Percentiles rank a stretch among this genome's conserved stretches.
Evolutionary conservation across 2,888 invertebrate species (phyloP).

Genomic region (Noctuana brunneofusca): DNA sequence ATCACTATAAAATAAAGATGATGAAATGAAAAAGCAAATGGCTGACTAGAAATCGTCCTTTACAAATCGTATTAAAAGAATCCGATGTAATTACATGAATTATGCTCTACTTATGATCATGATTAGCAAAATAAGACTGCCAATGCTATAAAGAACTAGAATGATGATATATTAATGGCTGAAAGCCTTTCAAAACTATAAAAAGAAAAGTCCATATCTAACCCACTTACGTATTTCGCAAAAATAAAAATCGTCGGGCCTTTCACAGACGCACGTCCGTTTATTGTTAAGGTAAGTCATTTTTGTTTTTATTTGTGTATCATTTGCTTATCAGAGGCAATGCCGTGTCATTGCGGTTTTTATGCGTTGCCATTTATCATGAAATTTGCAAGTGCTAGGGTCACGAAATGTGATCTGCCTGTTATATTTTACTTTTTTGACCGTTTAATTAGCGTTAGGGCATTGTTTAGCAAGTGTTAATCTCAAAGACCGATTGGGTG

Average conservation of each 20-base stretch:
- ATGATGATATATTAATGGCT: slow-evolving; percentile 66
- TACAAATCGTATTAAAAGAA: slow-evolving; percentile 70
- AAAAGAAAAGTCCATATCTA: slow-evolving; percentile 61
- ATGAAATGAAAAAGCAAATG: slow-evolving; percentile 81
- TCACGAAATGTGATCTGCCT: background rate
- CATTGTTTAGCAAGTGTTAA: slow-evolving; percentile 12
- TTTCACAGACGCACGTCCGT: slow-evolving; percentile 68
- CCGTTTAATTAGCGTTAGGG: background rate
- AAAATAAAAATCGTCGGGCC: slow-evolving; percentile 59
- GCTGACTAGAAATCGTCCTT: slow-evolving; percentile 78
- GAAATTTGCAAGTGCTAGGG: slow-evolving; percentile 35
- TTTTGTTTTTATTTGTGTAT: slow-evolving; percentile 49
- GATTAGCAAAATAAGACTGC: slow-evolving; percentile 82
- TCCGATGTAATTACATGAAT: slow-evolving; percentile 84
- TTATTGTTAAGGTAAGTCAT: slow-evolving; percentile 66
- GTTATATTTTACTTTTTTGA: background rate
- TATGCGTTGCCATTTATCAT: slow-evolving; percentile 41
- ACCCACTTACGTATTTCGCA: slow-evolving; percentile 62
- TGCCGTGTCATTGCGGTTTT: slow-evolving; percentile 42
- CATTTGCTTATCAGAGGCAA: slow-evolving; percentile 35
- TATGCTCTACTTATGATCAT: slow-evolving; percentile 83
- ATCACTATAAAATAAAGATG: slow-evolving; percentile 34
- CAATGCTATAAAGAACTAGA: slow-evolving; percentile 62
- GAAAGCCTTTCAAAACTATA: slow-evolving; percentile 56
- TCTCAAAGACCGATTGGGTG: background rate